Evolutionary conservation across 2,888 invertebrate genomes (phyloP).

Genomic region (Thymelicus lineola): DNA sequence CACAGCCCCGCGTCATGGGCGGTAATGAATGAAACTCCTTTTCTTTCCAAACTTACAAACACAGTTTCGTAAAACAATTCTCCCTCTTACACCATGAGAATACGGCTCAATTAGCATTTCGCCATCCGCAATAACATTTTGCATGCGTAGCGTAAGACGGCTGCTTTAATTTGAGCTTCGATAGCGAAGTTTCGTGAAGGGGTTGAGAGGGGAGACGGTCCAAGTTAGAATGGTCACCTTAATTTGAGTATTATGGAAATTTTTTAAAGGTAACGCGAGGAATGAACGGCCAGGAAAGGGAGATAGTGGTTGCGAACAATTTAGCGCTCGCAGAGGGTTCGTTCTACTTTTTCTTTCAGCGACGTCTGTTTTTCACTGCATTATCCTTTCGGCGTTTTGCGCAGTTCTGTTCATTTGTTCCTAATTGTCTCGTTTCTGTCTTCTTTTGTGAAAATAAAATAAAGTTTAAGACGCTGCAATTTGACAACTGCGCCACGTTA

Average conservation of each 20-base stretch:
- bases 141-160: constrained; percentile 35
- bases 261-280: constrained; percentile 37
- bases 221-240: constrained; percentile 43
- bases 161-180: constrained; percentile 47
- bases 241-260: constrained; percentile 49
- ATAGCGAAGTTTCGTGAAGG: constrained; percentile 32
- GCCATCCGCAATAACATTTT: neutral
- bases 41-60: constrained; percentile 26
- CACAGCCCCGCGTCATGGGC: constrained; percentile 45
- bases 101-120: constrained; percentile 25
- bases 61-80: constrained; percentile 14
- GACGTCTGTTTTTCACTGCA: constrained; percentile 24
- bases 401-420: constrained; percentile 6
- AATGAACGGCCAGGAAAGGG: constrained; percentile 17
- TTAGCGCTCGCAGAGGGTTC: constrained; percentile 17
- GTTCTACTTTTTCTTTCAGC: constrained; percentile 20
- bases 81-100: constrained; percentile 19
- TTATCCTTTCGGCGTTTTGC: constrained; percentile 13
- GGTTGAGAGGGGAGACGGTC: constrained; percentile 28
- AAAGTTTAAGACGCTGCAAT: neutral
- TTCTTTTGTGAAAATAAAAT: neutral
- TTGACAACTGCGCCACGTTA: neutral
- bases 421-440: constrained; percentile 10
- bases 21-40: constrained; percentile 47
- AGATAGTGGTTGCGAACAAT: constrained; percentile 26